Conservation (phyloP, 1,140 invertebrate species). For the Scaptodrosophila lebanonensis region DNA sequence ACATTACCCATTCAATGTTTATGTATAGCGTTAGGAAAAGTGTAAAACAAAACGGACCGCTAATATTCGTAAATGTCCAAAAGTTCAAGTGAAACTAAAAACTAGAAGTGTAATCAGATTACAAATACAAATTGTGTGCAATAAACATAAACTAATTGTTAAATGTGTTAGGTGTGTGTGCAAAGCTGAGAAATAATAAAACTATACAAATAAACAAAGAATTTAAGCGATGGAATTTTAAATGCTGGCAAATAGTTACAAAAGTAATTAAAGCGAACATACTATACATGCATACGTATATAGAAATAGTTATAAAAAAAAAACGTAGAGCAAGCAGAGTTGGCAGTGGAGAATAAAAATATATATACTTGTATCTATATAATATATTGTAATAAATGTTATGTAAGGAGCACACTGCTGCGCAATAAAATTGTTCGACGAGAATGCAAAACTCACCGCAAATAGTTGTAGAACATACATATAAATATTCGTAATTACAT, state of each 20-base stretch:
- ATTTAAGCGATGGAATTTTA: constrained; percentile 23
- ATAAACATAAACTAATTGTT: constrained; percentile 41
- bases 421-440: neutral
- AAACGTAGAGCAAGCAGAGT: no score
- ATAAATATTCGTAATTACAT: constrained; percentile 32
- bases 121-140: constrained; percentile 30
- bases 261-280: no score
- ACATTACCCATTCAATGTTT: no score
- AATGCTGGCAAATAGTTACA: no score
- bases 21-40: no score
- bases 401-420: no score
- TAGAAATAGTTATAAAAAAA: no score
- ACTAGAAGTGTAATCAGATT: constrained; percentile 36
- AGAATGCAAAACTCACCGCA: constrained; percentile 1
- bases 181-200: constrained; percentile 16
- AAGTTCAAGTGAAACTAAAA: constrained; percentile 26
- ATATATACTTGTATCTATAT: no score
- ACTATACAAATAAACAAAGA: constrained; percentile 8
- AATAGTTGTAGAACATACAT: no score
- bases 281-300: no score
- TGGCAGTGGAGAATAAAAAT: no score
- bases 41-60: constrained; percentile 13
- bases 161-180: constrained; percentile 45
- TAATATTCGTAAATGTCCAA: constrained; percentile 54
- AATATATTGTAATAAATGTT: no score